A percentile compares a stretch with the other conserved stretches of the same genome.
Conservation (phyloP, 2,888 invertebrate genomes). For the Dynastes tityus region DNA sequence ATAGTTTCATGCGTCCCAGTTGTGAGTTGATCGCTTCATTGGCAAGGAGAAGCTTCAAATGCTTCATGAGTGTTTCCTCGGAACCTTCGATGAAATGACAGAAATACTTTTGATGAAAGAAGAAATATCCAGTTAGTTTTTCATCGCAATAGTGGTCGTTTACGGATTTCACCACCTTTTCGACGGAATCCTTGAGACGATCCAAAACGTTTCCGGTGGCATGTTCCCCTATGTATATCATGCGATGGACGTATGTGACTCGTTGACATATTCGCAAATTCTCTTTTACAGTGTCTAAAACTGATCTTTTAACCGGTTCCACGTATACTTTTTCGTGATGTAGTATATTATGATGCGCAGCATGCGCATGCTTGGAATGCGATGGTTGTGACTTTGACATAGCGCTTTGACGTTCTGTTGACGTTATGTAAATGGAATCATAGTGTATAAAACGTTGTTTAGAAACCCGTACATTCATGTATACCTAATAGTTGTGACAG, state of each 20-base stretch:
- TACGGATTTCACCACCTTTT: constrained; percentile 63
- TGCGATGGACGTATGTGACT: constrained; percentile 70
- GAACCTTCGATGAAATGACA: constrained; percentile 68
- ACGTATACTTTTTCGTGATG: constrained; percentile 49
- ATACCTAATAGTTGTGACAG: too few species aligned
- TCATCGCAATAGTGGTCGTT: constrained; percentile 56
- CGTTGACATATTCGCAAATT: constrained; percentile 55
- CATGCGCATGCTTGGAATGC: too few species aligned
- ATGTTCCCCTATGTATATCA: constrained; percentile 72
- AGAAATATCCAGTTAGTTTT: constrained; percentile 54
- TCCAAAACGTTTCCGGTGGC: constrained; percentile 62
- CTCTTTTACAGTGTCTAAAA: constrained; percentile 54
- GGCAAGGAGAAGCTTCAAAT: constrained; percentile 68
- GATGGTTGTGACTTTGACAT: not conserved
- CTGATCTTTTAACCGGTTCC: constrained; percentile 53
- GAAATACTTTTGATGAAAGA: constrained; percentile 56
- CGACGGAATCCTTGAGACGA: constrained; percentile 65
- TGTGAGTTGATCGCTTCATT: constrained; percentile 25
- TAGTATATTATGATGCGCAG: not conserved
- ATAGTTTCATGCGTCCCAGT: constrained; percentile 69
- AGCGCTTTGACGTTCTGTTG: too few species aligned
- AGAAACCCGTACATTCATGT: too few species aligned
- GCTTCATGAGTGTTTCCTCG: constrained; percentile 71
- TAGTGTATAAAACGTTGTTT: too few species aligned
- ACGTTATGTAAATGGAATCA: too few species aligned